These are phyloP conservation scores for Chydorus sphaericus DNA, from an alignment of 2,888 invertebrate species.

Conservation along the genomic window DNA sequence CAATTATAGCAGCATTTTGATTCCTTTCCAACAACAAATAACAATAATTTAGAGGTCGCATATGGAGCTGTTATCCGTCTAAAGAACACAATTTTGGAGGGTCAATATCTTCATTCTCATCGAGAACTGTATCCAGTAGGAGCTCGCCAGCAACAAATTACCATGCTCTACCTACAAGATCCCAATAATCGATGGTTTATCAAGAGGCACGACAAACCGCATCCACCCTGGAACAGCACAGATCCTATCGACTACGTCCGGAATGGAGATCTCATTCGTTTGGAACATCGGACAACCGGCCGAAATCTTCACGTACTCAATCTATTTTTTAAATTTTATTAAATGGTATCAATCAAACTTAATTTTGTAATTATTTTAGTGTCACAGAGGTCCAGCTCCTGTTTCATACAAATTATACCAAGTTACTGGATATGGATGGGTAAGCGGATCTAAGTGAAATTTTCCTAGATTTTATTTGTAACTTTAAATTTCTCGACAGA, in stretches of 20 bases:
- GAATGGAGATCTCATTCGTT: conserved; percentile 72
- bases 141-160: conserved; percentile 86
- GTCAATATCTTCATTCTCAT: conserved; percentile 91
- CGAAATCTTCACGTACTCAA: conserved; percentile 76
- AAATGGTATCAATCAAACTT: not conserved
- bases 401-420: conserved; percentile 78
- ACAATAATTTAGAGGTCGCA: conserved; percentile 50
- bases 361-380: no score
- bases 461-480: not conserved
- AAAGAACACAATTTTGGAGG: conserved; percentile 88
- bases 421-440: conserved; percentile 85
- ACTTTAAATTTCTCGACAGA: conserved; percentile 34
- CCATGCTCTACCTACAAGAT: conserved; percentile 92
- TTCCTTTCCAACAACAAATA: not conserved
- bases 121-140: conserved; percentile 88
- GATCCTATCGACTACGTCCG: conserved; percentile 44
- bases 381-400: conserved; percentile 75
- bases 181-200: conserved; percentile 75
- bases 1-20: not conserved
- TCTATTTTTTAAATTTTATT: not conserved
- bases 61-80: conserved; percentile 76
- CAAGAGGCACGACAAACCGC: not conserved
- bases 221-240: not conserved
- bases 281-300: conserved; percentile 68
- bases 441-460: conserved; percentile 26